A percentile compares a stretch with the other conserved stretches of the same genome.
phyloP scores from a whole-genome alignment of 2,888 invertebrate species.

The Abscondita cerata region DNA sequence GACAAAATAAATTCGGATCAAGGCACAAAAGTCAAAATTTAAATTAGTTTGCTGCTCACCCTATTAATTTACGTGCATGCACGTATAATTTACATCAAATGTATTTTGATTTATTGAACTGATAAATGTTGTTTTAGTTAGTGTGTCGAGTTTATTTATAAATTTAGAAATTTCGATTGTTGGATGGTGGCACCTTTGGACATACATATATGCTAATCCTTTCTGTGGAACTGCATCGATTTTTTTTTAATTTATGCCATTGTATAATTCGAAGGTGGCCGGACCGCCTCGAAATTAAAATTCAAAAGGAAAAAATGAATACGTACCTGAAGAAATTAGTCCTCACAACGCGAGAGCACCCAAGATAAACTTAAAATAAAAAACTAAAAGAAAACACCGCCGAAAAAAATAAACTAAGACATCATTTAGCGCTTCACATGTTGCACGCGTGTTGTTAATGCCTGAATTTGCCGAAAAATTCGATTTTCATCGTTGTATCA shows the following conservation, averaged over 20 bases:
- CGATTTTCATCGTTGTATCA: conserved; percentile 1
- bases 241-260: conserved; percentile 34
- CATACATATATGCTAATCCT: conserved; percentile 32
- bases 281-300: conserved; percentile 5
- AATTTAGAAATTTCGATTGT: conserved; percentile 11
- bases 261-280: conserved; percentile 26
- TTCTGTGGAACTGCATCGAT: conserved; percentile 30
- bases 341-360: neutral
- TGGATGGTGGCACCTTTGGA: conserved; percentile 1
- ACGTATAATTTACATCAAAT: conserved; percentile 23
- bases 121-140: conserved; percentile 6
- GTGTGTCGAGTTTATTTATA: conserved; percentile 11
- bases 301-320: no score
- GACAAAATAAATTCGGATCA: neutral
- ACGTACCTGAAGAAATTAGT: conserved; percentile 1
- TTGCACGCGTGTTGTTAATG: conserved; percentile 9
- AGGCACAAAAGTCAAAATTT: conserved; percentile 1
- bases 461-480: neutral
- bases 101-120: conserved; percentile 2
- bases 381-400: neutral
- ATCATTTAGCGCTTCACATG: conserved; percentile 14
- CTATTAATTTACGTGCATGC: conserved; percentile 25
- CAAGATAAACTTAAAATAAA: neutral
- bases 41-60: neutral
- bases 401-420: conserved; percentile 3